These are phyloP conservation scores for Aramus guarauna DNA, from an alignment of 2,113 vertebrate species.

Conservation along the genomic window DNA sequence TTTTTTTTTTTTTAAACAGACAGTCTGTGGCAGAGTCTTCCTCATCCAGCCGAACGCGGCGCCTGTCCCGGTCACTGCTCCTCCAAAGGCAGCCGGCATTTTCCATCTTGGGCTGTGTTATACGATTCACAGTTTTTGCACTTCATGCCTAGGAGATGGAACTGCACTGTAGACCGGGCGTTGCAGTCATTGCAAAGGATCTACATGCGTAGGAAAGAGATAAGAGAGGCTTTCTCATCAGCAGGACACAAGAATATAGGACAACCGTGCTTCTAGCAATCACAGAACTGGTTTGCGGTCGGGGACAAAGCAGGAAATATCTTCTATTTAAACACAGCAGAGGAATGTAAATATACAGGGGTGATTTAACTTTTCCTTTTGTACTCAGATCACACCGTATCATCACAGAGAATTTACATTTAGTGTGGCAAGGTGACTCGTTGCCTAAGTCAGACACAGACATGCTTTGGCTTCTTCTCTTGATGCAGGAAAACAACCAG, in stretches of 20 bases:
- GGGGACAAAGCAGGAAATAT: not conserved
- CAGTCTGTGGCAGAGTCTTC: not conserved
- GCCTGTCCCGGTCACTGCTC: not conserved
- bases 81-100: constrained; percentile 57
- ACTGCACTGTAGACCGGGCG: constrained; percentile 82
- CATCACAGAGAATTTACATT: not conserved
- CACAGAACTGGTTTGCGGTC: not conserved
- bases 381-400: not conserved
- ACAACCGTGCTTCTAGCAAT: not conserved
- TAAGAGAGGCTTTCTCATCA: not conserved
- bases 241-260: not conserved
- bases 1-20: not conserved
- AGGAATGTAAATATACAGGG: too few relatives aligned
- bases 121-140: constrained; percentile 89
- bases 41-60: accelerated
- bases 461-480: not conserved
- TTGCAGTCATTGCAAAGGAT: constrained; percentile 95
- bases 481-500: not conserved
- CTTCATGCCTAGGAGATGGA: constrained; percentile 94
- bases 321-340: not conserved
- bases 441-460: accelerated
- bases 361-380: not conserved
- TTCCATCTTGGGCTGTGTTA: constrained; percentile 88
- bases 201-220: constrained; percentile 54
- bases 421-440: not conserved